These are phyloP conservation scores for Ficedula albicollis DNA, from an alignment of 2,797 vertebrate species.

Conservation along the genomic window DNA sequence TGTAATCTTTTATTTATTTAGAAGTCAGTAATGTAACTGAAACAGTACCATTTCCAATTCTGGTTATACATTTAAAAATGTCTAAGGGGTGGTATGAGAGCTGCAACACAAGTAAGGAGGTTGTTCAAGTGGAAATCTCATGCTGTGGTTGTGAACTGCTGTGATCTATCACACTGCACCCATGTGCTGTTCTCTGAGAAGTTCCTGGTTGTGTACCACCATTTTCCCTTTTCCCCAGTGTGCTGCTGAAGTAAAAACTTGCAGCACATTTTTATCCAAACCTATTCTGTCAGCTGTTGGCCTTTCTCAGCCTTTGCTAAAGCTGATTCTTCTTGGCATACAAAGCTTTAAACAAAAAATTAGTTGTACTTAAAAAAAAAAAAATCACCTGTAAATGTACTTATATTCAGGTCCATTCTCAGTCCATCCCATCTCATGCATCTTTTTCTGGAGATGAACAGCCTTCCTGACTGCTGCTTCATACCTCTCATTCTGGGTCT, in stretches of 20 bases:
- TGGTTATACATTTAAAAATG: not conserved
- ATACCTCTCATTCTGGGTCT: conserved; percentile 70
- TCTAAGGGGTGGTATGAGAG: not conserved
- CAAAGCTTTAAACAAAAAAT: not conserved
- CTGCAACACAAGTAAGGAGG: not conserved
- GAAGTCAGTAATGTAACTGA: not conserved
- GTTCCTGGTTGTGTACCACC: rapidly evolving
- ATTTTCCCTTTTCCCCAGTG: not conserved
- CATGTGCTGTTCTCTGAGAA: not conserved
- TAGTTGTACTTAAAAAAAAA: not conserved
- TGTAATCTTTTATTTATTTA: not conserved
- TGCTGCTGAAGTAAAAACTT: not conserved
- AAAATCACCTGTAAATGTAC: conserved; percentile 67
- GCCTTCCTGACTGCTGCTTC: conserved; percentile 64
- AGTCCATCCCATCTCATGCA: conserved; percentile 69
- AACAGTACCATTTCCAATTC: not conserved
- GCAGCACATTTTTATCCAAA: not conserved
- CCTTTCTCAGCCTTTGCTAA: not conserved
- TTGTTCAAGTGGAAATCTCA: not conserved
- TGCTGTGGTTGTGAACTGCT: not conserved
- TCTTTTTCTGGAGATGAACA: conserved; percentile 56
- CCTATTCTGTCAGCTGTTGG: not conserved
- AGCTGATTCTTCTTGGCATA: not conserved
- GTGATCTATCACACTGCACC: not conserved
- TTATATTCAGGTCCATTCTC: conserved; percentile 38